These are phyloP conservation scores for Dynastes grantii DNA, from an alignment of 2,888 invertebrate genomes.

Conservation along the genomic window DNA sequence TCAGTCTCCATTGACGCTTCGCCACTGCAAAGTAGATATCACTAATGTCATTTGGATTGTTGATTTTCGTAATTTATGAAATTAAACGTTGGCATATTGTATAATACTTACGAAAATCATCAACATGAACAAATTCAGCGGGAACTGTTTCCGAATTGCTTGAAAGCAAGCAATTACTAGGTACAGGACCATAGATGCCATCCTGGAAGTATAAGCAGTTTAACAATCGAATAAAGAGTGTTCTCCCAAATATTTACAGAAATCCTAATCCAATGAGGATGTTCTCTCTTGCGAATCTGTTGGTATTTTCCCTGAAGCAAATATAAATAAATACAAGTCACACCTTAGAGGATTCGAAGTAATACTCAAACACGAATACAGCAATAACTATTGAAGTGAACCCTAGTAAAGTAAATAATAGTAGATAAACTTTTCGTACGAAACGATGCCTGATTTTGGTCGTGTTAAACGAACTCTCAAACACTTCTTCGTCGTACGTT, in stretches of 20 bases:
- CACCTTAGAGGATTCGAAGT: background rate
- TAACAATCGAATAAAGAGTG: background rate
- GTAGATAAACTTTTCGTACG: constrained; percentile 74
- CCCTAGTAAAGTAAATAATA: constrained; percentile 72
- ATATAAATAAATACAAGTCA: background rate
- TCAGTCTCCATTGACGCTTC: too few relatives aligned
- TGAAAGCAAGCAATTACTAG: constrained; percentile 57
- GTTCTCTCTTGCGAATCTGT: constrained; percentile 18
- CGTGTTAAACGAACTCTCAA: constrained; percentile 44
- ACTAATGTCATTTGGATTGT: background rate
- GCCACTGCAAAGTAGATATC: too few relatives aligned
- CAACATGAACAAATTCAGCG: constrained; percentile 61
- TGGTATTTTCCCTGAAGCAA: constrained; percentile 31
- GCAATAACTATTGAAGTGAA: constrained; percentile 71
- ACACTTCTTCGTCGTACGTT: constrained; percentile 14
- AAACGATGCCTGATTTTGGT: constrained; percentile 64
- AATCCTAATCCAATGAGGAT: constrained; percentile 28
- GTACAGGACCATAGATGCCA: constrained; percentile 36
- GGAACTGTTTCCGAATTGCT: constrained; percentile 58
- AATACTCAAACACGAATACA: constrained; percentile 68
- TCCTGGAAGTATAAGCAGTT: constrained; percentile 45
- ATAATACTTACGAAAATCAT: constrained; percentile 52
- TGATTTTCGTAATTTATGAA: background rate
- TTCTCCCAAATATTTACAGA: constrained; percentile 11
- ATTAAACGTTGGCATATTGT: background rate